These are phyloP conservation scores for Phrynocephalus vlangalii DNA, from an alignment of 2,797 vertebrate genomes.

Conservation along the genomic window DNA sequence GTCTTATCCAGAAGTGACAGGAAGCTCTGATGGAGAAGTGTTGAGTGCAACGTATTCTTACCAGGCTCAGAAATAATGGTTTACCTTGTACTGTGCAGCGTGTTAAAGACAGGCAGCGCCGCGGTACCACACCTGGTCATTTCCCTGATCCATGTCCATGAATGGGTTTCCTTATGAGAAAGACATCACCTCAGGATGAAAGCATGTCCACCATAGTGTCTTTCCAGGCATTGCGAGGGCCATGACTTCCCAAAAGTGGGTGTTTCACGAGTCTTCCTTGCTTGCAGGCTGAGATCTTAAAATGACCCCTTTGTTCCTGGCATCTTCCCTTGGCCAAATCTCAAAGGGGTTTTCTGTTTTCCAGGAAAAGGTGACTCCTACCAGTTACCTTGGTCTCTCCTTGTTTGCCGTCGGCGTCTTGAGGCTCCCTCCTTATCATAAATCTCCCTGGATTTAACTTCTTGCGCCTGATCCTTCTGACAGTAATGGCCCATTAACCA, in stretches of 20 bases:
- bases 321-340: neutral
- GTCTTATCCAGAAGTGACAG: too few relatives aligned
- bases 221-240: neutral
- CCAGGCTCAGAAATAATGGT: neutral
- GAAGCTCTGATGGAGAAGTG: too few relatives aligned
- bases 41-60: too few relatives aligned
- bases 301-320: accelerated
- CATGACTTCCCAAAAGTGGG: neutral
- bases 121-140: neutral
- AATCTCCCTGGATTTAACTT: constrained; percentile 70
- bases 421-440: constrained; percentile 44
- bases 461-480: constrained; percentile 68
- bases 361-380: neutral
- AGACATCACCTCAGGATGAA: neutral
- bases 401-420: constrained; percentile 15
- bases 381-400: constrained; percentile 2
- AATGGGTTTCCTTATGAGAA: neutral
- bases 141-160: neutral
- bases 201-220: neutral
- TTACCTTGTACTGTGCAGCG: neutral
- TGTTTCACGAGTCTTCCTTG: neutral
- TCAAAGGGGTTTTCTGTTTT: neutral
- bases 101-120: neutral
- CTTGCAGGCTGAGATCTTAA: neutral
- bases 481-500: constrained; percentile 75